Evolutionary conservation across 2,888 invertebrate species (phyloP).

Genomic region (Ornithoptera priamus): DNA sequence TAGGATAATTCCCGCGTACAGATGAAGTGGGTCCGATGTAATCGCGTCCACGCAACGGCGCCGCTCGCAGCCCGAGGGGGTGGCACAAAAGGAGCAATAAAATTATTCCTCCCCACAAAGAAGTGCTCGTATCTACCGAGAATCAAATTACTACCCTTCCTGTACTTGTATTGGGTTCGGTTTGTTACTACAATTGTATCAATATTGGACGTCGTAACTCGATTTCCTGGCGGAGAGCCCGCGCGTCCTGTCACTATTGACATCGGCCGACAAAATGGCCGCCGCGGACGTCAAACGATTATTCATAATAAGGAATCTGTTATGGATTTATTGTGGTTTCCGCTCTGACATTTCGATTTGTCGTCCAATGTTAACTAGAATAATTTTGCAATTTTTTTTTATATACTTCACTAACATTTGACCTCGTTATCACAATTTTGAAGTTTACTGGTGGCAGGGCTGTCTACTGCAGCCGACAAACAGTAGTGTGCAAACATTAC

Average conservation of each 20-base stretch:
- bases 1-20: no score
- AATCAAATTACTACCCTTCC: slow-evolving; percentile 60
- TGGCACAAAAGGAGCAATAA: slow-evolving; percentile 32
- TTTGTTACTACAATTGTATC: slow-evolving; percentile 72
- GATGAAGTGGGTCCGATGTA: no score
- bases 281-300: slow-evolving; percentile 19
- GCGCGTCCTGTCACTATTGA: slow-evolving; percentile 50
- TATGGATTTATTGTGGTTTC: slow-evolving; percentile 15
- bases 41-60: slow-evolving; percentile 26
- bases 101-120: slow-evolving; percentile 42
- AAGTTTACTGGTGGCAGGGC: no score
- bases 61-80: slow-evolving; percentile 14
- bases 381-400: no score
- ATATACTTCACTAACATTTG: no score
- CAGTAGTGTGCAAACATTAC: no score
- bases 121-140: slow-evolving; percentile 46
- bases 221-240: slow-evolving; percentile 57
- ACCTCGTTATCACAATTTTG: no score
- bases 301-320: slow-evolving; percentile 14
- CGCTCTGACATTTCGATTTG: no score
- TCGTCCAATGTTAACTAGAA: no score
- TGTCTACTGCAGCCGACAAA: no score
- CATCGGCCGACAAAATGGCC: slow-evolving; percentile 48
- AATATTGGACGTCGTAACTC: slow-evolving; percentile 72
- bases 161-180: slow-evolving; percentile 58